These are phyloP conservation scores for Toxotes lorentzi DNA, from an alignment of 2,797 vertebrate species.

Conservation along the genomic window DNA sequence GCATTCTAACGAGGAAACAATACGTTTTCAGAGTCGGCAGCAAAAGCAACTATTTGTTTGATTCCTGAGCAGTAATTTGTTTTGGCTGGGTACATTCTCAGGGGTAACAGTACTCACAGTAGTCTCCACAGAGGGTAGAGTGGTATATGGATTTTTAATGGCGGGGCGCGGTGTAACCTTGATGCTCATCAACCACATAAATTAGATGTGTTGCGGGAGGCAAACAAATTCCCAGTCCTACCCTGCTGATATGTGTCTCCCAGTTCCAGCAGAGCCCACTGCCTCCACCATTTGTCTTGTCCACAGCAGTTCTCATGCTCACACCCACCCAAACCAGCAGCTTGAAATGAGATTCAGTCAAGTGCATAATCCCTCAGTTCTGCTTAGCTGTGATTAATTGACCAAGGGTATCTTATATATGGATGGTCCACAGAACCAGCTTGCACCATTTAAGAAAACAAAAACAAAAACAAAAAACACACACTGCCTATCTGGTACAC, in stretches of 20 bases:
- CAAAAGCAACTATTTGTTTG: conserved; percentile 59
- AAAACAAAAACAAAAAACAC: background rate
- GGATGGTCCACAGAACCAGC: conserved; percentile 57
- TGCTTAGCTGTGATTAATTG: conserved; percentile 85
- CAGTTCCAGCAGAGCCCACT: conserved; percentile 50
- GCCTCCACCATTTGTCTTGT: conserved; percentile 79
- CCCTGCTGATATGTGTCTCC: conserved; percentile 58
- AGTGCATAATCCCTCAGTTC: conserved; percentile 83
- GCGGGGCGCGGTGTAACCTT: conserved; percentile 56
- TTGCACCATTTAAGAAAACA: conserved; percentile 26
- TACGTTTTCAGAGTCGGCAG: conserved; percentile 37
- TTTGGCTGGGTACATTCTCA: conserved; percentile 53
- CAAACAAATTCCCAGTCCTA: conserved; percentile 57
- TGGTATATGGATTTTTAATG: conserved; percentile 63
- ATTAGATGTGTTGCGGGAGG: conserved; percentile 60
- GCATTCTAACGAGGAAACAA: conserved; percentile 63
- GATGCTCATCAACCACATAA: conserved; percentile 64
- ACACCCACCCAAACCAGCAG: conserved; percentile 73
- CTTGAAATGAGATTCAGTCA: conserved; percentile 85
- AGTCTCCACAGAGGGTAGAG: conserved; percentile 38
- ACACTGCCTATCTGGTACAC: conserved; percentile 10
- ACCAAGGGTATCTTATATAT: conserved; percentile 71
- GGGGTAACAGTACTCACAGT: conserved; percentile 45
- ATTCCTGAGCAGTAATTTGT: conserved; percentile 63
- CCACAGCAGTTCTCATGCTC: conserved; percentile 52